These are phyloP conservation scores for Trachythela sp. DNA, from an alignment of 64 coral and sea anemone genomes.

Conservation along the genomic window DNA sequence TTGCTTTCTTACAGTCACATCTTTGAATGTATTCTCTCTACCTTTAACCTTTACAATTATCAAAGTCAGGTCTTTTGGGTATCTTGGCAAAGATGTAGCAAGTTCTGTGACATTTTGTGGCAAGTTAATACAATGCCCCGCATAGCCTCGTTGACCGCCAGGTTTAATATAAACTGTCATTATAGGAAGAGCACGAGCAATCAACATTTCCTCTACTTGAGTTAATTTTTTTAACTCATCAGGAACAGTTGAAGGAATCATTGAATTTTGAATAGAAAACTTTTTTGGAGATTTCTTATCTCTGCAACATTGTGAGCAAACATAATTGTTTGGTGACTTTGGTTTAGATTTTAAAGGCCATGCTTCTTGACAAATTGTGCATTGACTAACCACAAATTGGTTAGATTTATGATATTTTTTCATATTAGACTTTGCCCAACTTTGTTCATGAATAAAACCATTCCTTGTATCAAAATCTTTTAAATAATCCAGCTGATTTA, in stretches of 20 bases:
- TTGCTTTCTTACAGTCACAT: background rate
- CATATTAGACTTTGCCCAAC: background rate
- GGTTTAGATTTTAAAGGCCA: too few species aligned
- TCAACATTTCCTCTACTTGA: background rate
- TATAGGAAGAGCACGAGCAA: background rate
- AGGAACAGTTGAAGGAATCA: background rate
- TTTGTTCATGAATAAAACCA: background rate
- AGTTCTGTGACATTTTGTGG: background rate
- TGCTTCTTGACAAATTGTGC: background rate
- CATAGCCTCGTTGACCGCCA: background rate
- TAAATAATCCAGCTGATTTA: background rate
- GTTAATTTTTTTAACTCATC: background rate
- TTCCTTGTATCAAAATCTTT: background rate
- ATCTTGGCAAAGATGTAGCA: too few species aligned
- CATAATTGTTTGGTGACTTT: background rate
- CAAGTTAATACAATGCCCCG: background rate
- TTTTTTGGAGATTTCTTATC: slow-evolving; percentile 2
- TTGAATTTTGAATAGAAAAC: background rate
- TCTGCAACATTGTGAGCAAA: background rate
- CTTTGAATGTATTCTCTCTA: background rate
- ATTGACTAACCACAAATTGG: background rate
- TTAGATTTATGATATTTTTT: slow-evolving; percentile 4
- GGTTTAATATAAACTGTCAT: background rate
- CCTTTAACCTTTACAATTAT: too few species aligned
- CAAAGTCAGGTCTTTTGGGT: too few species aligned